Evolutionary conservation across 2,113 vertebrate species (phyloP), one percentile per base, ranked within the genome.

Genomic region (Brachyistius frenatus): DNA sequence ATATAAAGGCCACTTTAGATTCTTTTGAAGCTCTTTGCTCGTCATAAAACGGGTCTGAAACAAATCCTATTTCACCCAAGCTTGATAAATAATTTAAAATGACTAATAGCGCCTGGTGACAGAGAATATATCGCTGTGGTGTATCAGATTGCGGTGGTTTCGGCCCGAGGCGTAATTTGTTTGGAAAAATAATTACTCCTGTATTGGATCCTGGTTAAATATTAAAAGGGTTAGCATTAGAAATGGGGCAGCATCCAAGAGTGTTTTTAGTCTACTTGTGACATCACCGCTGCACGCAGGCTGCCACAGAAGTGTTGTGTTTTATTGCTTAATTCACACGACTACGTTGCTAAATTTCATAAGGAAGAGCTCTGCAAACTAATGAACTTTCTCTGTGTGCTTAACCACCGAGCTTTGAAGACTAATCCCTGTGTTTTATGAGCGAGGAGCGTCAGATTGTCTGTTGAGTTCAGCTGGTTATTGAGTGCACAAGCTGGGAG

Each of bases 171-270:
- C 87, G n/a, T 92, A 92, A 92, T 94, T 94, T 94, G 93, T 94
- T 94, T 94, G 86, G 92, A 92, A 91, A 94, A 95, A 94, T 93
- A 94, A 95, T 94, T 92, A 94, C 90, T 92, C 85, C 79, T 89
- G 83, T 88, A 90, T 91, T 91, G 90, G 88, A 88, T 94, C 73
- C 83, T 92, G 85, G 87, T 95, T 93, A 94, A 94, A 94, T 92
- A 94, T 94, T 94, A 80, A 93, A 89, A 81, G 80, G 84, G 84
- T 91, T 93, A 88, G 88, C 83, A 86, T 91, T 91, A 83, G 71
- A 66, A 92, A 85, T 89, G 78, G 69, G 71, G 81, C 66, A 61
- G 85, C 84, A 78, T 84, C 63, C 65, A 62, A 55, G 57, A 52
- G 56, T 33, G 76, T 86, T 90, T 23, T 84, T 37, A 62, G 36